Percentiles rank a stretch among this genome's conserved stretches.
phyloP scores from a whole-genome alignment of 1,140 invertebrate genomes.

The Dryas iulia region DNA sequence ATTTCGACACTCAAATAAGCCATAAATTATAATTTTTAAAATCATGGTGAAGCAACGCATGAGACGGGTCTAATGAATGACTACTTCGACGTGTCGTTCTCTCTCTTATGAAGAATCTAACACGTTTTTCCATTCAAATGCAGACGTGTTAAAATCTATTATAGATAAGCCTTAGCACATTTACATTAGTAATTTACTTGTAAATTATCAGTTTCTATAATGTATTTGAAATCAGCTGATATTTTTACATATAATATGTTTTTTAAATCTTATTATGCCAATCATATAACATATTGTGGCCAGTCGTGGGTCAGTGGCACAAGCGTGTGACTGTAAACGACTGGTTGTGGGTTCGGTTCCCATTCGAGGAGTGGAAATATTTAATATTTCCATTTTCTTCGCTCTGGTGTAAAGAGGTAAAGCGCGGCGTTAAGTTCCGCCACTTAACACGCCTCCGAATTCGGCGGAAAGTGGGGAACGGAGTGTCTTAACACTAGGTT shows the following conservation, averaged over 20 bases:
- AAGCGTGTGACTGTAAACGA: no score
- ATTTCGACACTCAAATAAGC: conserved; percentile 73
- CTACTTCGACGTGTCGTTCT: conserved; percentile 12
- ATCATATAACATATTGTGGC: no score
- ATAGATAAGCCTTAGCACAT: conserved; percentile 1
- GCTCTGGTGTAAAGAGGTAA: no score
- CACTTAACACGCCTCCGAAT: no score
- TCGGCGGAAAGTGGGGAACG: no score
- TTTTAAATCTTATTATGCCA: no score
- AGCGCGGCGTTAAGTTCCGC: no score
- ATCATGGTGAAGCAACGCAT: conserved; percentile 34
- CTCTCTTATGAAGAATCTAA: conserved; percentile 20
- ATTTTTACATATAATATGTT: neutral
- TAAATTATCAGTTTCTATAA: neutral
- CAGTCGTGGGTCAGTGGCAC: no score
- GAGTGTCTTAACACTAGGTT: no score
- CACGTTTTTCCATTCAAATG: conserved; percentile 19
- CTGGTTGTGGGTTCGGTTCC: no score
- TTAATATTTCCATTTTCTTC: no score
- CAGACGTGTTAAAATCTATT: conserved; percentile 1
- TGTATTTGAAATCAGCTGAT: neutral
- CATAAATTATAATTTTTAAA: conserved; percentile 77
- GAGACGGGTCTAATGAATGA: conserved; percentile 30
- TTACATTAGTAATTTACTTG: neutral
- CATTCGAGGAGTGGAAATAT: no score